A percentile compares a stretch with the other conserved stretches of the same genome.
These are phyloP conservation scores for Copidosoma floridanum DNA, from an alignment of 1,140 invertebrate genomes.

Conservation along the genomic window DNA sequence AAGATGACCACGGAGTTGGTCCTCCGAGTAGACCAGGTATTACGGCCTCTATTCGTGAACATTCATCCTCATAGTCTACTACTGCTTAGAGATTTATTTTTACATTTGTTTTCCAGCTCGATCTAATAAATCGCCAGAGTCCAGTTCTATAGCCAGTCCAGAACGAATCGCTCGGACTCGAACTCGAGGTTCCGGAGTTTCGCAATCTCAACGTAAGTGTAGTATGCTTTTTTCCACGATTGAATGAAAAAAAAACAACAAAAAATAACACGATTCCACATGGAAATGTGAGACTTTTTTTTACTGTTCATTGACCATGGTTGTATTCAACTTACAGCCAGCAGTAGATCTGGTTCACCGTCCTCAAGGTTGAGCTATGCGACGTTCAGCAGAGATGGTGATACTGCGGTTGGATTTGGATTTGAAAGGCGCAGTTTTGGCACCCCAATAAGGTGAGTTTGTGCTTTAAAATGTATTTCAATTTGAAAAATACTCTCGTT, in stretches of 20 bases:
- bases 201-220: conserved; percentile 89
- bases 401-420: conserved; percentile 50
- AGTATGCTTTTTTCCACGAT: too few species aligned
- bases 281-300: too few species aligned
- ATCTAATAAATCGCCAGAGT: conserved; percentile 59
- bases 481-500: not conserved
- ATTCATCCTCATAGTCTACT: not conserved
- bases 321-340: conserved; percentile 58
- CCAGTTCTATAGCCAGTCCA: conserved; percentile 56
- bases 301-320: not conserved
- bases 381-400: conserved; percentile 61
- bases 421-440: conserved; percentile 47
- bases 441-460: conserved; percentile 43
- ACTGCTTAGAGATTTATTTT: not conserved
- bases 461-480: not conserved
- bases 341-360: conserved; percentile 83
- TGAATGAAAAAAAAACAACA: too few species aligned
- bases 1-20: conserved; percentile 40
- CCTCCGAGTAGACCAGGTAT: conserved; percentile 39
- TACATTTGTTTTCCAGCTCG: conserved; percentile 57
- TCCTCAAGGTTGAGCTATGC: conserved; percentile 75
- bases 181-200: conserved; percentile 69
- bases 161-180: conserved; percentile 67
- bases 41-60: not conserved
- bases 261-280: too few species aligned